Evolutionary conservation across 2,113 vertebrate genomes (phyloP), one percentile per base, ranked within the genome.

Genomic region (Rana temporaria): DNA sequence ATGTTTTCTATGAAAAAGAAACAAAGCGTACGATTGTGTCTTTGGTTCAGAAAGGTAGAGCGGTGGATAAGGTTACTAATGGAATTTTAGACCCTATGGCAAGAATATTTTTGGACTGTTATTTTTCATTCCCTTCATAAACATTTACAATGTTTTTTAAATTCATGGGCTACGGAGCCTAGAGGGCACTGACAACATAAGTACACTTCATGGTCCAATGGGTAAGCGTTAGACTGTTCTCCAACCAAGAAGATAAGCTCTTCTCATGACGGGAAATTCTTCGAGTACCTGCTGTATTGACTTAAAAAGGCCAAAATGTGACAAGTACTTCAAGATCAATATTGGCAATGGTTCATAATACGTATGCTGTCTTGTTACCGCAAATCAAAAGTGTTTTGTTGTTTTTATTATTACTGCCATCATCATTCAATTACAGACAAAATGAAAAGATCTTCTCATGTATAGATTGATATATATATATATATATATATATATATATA

Each of bases 81-180:
- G 71, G 71, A 30, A 20, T 74, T 62, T 59, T 74, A 34, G 55
- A 55, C 53, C 71, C 30, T 55, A 30, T 60, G 71, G 71, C 71
- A 32, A 59, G 71, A 74, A 60, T 74, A 74, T 74, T 70, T 80
- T 70, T 66, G 66, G 78, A 70, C 20, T 48, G 32, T 70, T 59
- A 80, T 70, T 80, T 70, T 60, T 70, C 78, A 80, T 71, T 80
- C 55, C 32, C 22, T 69, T 62, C 53, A 60, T 70, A 59, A 68
- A 80, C 65, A 79, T 67, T 68, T 79, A 20, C 38, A 80, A 70
- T 79, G 66, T 59, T 26, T 79, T 48, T 60, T 70, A 79, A 67
- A 69, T 80, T 52, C 56, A 70, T 80, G 34, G 22, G 52, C 78
- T 70, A 48, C 11, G 30, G 56, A 70, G n/a, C 66, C 78, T 30